These are phyloP conservation scores for Torymus texanus DNA, from an alignment of 2,888 invertebrate genomes.

Conservation along the genomic window DNA sequence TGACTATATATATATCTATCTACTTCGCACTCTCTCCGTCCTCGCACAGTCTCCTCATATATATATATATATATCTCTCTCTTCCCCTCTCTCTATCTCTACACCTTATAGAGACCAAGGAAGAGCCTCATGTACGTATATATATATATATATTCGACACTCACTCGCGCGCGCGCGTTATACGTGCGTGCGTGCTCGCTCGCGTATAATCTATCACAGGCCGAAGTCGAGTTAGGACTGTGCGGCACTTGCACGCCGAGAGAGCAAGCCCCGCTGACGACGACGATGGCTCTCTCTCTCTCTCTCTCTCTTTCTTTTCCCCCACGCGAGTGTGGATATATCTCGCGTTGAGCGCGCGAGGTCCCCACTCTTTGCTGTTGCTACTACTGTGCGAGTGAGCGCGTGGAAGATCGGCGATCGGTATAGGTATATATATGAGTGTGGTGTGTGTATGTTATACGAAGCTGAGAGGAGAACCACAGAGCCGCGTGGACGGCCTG, in stretches of 20 bases:
- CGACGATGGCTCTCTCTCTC: constrained; percentile 27
- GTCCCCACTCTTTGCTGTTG: too few relatives aligned
- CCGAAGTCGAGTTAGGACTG: constrained; percentile 74
- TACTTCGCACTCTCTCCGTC: neutral
- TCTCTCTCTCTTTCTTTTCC: constrained; percentile 15
- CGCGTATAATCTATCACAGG: constrained; percentile 72
- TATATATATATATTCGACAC: too few relatives aligned
- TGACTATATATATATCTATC: too few relatives aligned
- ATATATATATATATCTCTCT: neutral
- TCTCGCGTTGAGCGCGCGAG: neutral
- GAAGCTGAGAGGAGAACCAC: too few relatives aligned
- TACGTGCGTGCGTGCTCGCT: constrained; percentile 51
- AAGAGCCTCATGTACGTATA: too few relatives aligned
- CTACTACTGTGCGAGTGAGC: too few relatives aligned
- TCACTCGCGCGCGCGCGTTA: too few relatives aligned
- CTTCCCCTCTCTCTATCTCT: neutral
- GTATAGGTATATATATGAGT: too few relatives aligned
- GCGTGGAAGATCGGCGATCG: too few relatives aligned
- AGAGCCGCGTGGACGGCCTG: too few relatives aligned
- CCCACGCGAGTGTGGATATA: neutral
- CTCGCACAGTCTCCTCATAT: neutral
- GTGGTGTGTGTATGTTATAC: too few relatives aligned
- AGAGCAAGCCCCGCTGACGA: constrained; percentile 22
- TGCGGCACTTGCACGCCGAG: constrained; percentile 56
- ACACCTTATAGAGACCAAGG: constrained; percentile 12